phyloP scores from a whole-genome alignment of 2,888 invertebrate genomes.

The Onchidella celtica region DNA sequence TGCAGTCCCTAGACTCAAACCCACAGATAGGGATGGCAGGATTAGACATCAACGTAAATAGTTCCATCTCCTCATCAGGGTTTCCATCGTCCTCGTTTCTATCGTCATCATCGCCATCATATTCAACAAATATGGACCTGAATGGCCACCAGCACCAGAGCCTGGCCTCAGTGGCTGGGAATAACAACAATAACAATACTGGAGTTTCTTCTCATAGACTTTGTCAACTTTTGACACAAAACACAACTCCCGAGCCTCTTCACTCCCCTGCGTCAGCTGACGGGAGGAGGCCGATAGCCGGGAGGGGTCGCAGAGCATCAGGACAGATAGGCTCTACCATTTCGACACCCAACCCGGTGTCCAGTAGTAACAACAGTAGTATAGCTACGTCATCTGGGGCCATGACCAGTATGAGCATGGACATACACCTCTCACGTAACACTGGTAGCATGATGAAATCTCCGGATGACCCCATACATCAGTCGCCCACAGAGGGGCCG shows the following conservation, averaged over 20 bases:
- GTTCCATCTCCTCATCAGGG: conserved; percentile 30
- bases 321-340: conserved; percentile 17
- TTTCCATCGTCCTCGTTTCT: conserved; percentile 30
- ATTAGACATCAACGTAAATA: conserved; percentile 39
- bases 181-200: conserved; percentile 22
- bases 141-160: conserved; percentile 13
- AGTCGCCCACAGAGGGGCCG: conserved; percentile 73
- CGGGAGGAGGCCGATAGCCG: conserved; percentile 1
- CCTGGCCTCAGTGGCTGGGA: conserved; percentile 14
- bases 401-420: conserved; percentile 20
- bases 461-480: conserved; percentile 65
- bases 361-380: conserved; percentile 20
- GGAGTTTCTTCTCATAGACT: conserved; percentile 59
- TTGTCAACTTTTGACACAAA: conserved; percentile 69
- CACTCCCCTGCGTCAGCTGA: conserved; percentile 35
- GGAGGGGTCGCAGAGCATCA: conserved; percentile 24
- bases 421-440: not conserved
- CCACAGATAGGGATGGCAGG: conserved; percentile 27
- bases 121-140: conserved; percentile 35
- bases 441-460: conserved; percentile 56
- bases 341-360: conserved; percentile 13
- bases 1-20: conserved; percentile 59
- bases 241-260: conserved; percentile 40
- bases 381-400: not conserved
- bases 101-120: conserved; percentile 23